phyloP scores from a whole-genome alignment of 2,113 vertebrate species.

The Platanista minor region DNA sequence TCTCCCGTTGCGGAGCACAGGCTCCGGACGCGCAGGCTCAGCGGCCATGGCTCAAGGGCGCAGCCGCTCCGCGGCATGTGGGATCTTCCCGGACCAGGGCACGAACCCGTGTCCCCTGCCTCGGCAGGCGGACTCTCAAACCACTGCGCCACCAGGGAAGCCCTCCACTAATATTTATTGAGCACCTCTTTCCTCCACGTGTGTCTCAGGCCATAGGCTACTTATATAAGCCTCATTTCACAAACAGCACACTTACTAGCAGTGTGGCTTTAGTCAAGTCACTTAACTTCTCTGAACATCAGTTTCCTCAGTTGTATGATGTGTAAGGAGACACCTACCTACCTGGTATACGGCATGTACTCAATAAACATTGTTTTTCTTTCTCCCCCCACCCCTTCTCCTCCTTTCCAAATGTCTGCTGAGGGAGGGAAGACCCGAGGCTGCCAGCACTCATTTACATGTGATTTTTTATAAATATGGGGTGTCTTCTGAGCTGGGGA shows the following conservation, averaged over 20 bases:
- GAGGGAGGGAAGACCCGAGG: neutral
- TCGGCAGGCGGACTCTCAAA: no score
- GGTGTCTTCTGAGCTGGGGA: neutral
- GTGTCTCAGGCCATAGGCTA: neutral
- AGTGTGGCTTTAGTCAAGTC: neutral
- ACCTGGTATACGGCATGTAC: neutral
- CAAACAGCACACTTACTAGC: neutral
- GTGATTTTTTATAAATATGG: neutral
- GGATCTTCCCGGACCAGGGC: no score
- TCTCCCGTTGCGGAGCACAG: no score
- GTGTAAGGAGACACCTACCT: neutral
- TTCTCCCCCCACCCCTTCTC: neutral
- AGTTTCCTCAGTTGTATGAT: neutral
- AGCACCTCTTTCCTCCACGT: neutral
- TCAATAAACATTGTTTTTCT: neutral
- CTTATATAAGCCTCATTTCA: neutral
- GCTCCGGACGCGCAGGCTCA: no score
- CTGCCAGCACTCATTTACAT: neutral
- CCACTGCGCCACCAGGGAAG: no score
- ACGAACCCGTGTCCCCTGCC: no score
- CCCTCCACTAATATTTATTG: neutral
- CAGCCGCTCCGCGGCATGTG: no score
- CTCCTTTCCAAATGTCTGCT: slow-evolving; percentile 3
- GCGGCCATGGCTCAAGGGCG: no score
- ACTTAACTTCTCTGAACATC: neutral